Evolutionary conservation across 2,888 invertebrate genomes (phyloP), one percentile per base, ranked within the genome.

Genomic region (Parthenolecanium corni): DNA sequence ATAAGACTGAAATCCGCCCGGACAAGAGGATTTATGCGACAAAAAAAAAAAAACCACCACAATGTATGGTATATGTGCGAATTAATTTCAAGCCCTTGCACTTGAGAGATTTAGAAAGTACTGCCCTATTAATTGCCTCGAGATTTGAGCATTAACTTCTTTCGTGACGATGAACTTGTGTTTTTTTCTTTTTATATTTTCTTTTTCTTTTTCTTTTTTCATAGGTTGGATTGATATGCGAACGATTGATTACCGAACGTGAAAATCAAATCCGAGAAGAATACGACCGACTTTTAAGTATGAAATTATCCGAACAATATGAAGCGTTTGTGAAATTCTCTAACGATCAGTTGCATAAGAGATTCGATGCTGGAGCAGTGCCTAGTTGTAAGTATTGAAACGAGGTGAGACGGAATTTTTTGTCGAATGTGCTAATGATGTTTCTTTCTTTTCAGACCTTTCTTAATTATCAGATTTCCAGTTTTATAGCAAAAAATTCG

Each of bases 271-370:
- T 98, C 69, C 84, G 93, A 73, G 86, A 90, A 73, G 93, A 96
- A 76, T 97, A 96, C 74, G 94, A 97, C 76, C 82, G 86, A 67
- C 92, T 93, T 70, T 81, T 98, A 71, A 88, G 86, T 74, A 82
- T 82, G 74, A 96, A 96, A 78, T 82, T 98, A 69, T 90, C 94
- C 66, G 97, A 98, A 78, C 96, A 97, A 77, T 97, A 97, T 74
- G 96, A 97, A 76, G 91, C 95, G 72, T 98, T 97, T 76, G 93
- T 96, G 67, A 93, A 93, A 77, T 97, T 97, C 77, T 96, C 96
- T 70, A 86, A 91, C 71, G 97, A 98, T 78, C 96, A 97, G 80
- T 88, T 97, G 72, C 89, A 89, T 73, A 85, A 82, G 76, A 81
- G 68, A 65, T 70, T 70, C 57, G 69, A 70, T 66, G 66, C 69